Conservation (phyloP, 2,113 vertebrate species). For the Thomomys bottae region DNA sequence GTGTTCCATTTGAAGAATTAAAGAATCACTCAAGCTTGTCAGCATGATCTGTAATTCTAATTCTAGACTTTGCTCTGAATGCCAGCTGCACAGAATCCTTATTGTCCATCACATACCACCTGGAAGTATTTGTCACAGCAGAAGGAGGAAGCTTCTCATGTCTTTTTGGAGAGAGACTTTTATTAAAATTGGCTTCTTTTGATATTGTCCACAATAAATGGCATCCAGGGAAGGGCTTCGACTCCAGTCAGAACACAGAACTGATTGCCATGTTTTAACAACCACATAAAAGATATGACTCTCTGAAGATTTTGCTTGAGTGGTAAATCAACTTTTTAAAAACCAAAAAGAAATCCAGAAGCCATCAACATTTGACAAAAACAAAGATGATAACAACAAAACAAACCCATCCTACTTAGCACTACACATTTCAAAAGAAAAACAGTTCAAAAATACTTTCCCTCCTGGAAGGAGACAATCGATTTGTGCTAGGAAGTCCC, state of each 20-base stretch:
- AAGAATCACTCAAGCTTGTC: slow-evolving; percentile 70
- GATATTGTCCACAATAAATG: slow-evolving; percentile 61
- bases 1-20: slow-evolving; percentile 75
- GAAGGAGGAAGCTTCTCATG: slow-evolving; percentile 65
- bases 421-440: slow-evolving; percentile 31
- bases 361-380: slow-evolving; percentile 38
- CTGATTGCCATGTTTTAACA: slow-evolving; percentile 61
- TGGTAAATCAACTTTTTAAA: slow-evolving; percentile 61
- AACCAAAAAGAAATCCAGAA: slow-evolving; percentile 43
- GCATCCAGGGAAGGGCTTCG: slow-evolving; percentile 31
- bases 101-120: slow-evolving; percentile 79
- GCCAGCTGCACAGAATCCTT: slow-evolving; percentile 71
- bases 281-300: slow-evolving; percentile 50
- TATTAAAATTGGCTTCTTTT: slow-evolving; percentile 79
- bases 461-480: slow-evolving; percentile 45
- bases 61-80: slow-evolving; percentile 60
- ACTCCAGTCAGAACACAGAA: slow-evolving; percentile 62
- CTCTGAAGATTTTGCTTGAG: slow-evolving; percentile 63
- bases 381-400: background rate
- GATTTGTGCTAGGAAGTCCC: slow-evolving; percentile 33
- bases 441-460: slow-evolving; percentile 28
- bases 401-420: background rate
- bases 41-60: slow-evolving; percentile 75
- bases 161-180: slow-evolving; percentile 68
- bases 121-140: slow-evolving; percentile 78